Evolutionary conservation across 2,113 vertebrate genomes (phyloP).

Genomic region (Anarrhichthys ocellatus): DNA sequence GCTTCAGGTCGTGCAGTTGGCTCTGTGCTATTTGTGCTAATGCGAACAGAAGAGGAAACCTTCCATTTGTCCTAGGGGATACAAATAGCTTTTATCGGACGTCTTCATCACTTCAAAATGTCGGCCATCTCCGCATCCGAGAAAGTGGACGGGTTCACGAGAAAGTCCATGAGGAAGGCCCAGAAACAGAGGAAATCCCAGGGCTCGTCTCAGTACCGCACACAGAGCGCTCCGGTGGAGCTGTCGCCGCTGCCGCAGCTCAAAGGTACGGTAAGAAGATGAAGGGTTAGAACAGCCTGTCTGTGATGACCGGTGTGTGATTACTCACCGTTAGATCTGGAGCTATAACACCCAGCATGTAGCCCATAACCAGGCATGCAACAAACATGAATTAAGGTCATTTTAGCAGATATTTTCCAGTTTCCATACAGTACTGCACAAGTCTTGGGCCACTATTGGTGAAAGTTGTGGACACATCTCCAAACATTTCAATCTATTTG

Average conservation of each 20-base stretch:
- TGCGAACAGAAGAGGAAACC: slow-evolving; percentile 55
- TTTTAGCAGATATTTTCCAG: background rate
- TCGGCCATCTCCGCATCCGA: slow-evolving; percentile 95
- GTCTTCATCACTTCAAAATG: slow-evolving; percentile 79
- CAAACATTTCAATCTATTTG: background rate
- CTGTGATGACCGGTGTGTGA: slow-evolving; percentile 13
- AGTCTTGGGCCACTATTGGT: background rate
- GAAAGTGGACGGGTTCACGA: slow-evolving; percentile 99
- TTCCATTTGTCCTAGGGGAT: slow-evolving; percentile 39
- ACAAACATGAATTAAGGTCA: background rate
- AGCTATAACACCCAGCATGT: background rate
- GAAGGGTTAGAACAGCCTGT: slow-evolving; percentile 57
- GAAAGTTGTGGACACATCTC: background rate
- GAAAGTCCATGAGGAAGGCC: slow-evolving; percentile 97
- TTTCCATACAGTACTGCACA: background rate
- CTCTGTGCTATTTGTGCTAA: slow-evolving; percentile 34
- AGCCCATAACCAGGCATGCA: background rate
- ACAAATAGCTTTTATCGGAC: slow-evolving; percentile 33
- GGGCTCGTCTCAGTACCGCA: slow-evolving; percentile 96
- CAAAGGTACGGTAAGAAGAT: slow-evolving; percentile 86
- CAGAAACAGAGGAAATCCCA: slow-evolving; percentile 94
- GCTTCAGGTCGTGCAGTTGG: slow-evolving; percentile 32
- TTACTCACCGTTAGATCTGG: slow-evolving; percentile 2
- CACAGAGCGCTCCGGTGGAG: slow-evolving; percentile 88
- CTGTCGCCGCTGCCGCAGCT: slow-evolving; percentile 94